Base-by-base conservation (phyloP, 2,797 vertebrate genomes). In the Macroramphosus scolopax region DNA sequence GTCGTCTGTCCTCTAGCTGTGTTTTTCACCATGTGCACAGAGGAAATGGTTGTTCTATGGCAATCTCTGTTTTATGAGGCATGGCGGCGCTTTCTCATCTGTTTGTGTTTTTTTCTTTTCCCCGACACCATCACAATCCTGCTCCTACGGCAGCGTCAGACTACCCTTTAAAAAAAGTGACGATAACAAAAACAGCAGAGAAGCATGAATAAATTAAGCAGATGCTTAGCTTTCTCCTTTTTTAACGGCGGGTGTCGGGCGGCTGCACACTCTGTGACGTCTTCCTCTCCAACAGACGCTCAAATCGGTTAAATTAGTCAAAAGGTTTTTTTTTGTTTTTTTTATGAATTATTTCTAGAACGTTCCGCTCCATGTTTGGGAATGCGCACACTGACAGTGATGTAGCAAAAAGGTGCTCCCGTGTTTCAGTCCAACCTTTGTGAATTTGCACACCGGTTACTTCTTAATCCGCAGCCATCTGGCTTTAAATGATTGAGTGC, bases 61-160 rank as follows among this genome's bases (percentile, higher is more conserved):
- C 75, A 58, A 77, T 79, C 67, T 62, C 64, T 74, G 78, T 78
- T 90, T 91, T 85, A 89, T 86, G 88, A 89, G 80, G 78, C 83
- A 63, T 80, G 74, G 63, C 77, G 76, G 67, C 51, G 40, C 74
- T 83, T 75, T 76, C 79, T 87, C 80, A 77, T 86, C 77, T 82
- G 75, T 82, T 81, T 56, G 31, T 65, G 73, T 56, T 63, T 77
- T 81, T 77, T 69, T 75, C 59, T 65, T 75, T 82, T 77, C 60
- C 61, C 34, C 20, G 16, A 56, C 53, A n/a, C 58, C 56, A 39
- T 62, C 63, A 26, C 48, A 56, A 18, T 39, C 36, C 50, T 66
- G 77, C 63, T 64, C 51, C 59, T 50, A 51, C 64, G 33, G 68
- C 74, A 63, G 62, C 38, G 69, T 53, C 56, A 56, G 65, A 69